Conservation (phyloP, 2,113 vertebrate species). For the Scolopax mira region DNA sequence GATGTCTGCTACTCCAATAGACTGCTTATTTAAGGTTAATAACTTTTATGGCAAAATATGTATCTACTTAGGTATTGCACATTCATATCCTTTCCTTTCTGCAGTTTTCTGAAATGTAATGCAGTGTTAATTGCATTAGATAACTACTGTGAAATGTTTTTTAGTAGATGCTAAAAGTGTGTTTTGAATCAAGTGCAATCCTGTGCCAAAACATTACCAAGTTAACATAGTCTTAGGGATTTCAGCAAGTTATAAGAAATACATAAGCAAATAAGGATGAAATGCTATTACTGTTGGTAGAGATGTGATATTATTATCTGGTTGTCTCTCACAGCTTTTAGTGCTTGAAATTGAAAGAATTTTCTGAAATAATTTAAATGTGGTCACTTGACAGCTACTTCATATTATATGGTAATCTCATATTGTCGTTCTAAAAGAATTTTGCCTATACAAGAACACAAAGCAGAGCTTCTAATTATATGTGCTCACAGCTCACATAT, state of each 20-base stretch:
- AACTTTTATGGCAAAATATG: background rate
- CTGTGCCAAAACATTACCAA: background rate
- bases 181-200: background rate
- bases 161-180: background rate
- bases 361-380: background rate
- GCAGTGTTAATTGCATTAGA: background rate
- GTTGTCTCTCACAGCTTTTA: background rate
- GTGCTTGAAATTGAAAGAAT: background rate
- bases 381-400: constrained; percentile 14
- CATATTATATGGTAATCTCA: background rate
- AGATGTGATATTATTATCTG: background rate
- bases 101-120: background rate
- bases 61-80: background rate
- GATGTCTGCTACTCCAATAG: constrained; percentile 83
- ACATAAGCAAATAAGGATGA: background rate
- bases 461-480: constrained; percentile 45
- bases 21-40: constrained; percentile 90
- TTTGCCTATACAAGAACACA: background rate
- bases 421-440: constrained; percentile 8
- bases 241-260: background rate
- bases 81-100: background rate
- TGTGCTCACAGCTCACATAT: constrained; percentile 10
- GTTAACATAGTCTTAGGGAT: background rate
- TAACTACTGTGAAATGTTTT: background rate
- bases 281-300: background rate